Evolutionary conservation across 2,888 invertebrate genomes (phyloP).

Genomic region (Cosmia trapezina): DNA sequence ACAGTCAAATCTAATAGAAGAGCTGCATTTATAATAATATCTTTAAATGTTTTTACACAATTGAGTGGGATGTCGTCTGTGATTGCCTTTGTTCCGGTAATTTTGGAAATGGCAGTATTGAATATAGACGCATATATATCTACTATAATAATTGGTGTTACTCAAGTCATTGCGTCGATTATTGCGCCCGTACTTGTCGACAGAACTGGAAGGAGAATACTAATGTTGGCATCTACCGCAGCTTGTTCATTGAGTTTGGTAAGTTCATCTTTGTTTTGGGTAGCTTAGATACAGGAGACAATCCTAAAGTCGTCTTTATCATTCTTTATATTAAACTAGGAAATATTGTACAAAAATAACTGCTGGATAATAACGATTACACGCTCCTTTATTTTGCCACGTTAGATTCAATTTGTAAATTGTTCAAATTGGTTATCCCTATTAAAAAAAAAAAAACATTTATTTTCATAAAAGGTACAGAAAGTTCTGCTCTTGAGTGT

Average conservation of each 20-base stretch:
- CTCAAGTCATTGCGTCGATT: conserved; percentile 70
- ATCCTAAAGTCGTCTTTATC: too few relatives aligned
- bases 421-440: too few relatives aligned
- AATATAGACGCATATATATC: conserved; percentile 72
- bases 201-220: conserved; percentile 70
- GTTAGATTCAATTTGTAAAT: too few relatives aligned
- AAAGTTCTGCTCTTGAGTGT: too few relatives aligned
- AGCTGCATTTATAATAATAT: conserved; percentile 71
- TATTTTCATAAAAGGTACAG: too few relatives aligned
- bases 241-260: conserved; percentile 74
- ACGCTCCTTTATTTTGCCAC: too few relatives aligned
- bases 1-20: conserved; percentile 71
- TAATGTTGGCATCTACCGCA: conserved; percentile 72
- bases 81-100: conserved; percentile 70
- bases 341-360: not conserved
- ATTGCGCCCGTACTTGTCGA: conserved; percentile 75
- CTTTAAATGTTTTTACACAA: conserved; percentile 70
- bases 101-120: conserved; percentile 74
- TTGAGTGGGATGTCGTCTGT: conserved; percentile 73
- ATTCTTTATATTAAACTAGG: not conserved
- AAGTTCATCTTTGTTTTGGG: conserved; percentile 49
- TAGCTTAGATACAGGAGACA: too few relatives aligned
- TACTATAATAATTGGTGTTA: conserved; percentile 74
- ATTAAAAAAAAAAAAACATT: too few relatives aligned
- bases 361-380: too few relatives aligned